Evolutionary conservation across 2,797 vertebrate genomes (phyloP).

Genomic region (Otolemur crassicaudatus): DNA sequence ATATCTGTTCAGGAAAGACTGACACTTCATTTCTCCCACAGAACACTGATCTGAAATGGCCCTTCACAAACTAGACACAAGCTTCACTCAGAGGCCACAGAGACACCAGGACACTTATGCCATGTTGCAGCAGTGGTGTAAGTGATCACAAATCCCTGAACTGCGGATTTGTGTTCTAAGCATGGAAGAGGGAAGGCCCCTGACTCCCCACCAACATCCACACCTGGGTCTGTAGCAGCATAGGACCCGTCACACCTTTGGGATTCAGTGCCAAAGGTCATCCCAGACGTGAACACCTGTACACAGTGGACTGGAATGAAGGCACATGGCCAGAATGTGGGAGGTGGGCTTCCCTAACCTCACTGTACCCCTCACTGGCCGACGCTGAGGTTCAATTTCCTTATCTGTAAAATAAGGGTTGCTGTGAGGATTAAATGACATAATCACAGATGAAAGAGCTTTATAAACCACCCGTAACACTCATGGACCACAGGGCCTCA

Average conservation of each 20-base stretch:
- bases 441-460: neutral
- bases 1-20: neutral
- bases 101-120: neutral
- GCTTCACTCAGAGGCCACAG: neutral
- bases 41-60: neutral
- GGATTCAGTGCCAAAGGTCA: neutral
- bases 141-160: neutral
- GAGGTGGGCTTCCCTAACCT: neutral
- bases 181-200: neutral
- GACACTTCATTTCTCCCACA: neutral
- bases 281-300: neutral
- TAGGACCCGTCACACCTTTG: neutral
- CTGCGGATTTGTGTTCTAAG: neutral
- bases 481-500: rapidly evolving
- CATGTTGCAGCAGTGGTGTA: too few relatives aligned
- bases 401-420: neutral
- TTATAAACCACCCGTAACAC: neutral
- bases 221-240: neutral
- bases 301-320: neutral
- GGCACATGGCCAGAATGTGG: neutral
- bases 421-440: neutral
- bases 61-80: neutral
- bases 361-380: neutral
- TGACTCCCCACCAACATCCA: neutral
- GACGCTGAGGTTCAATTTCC: neutral